Evolutionary conservation across 2,888 invertebrate species (phyloP).

Genomic region (Pimpla rufipes): DNA sequence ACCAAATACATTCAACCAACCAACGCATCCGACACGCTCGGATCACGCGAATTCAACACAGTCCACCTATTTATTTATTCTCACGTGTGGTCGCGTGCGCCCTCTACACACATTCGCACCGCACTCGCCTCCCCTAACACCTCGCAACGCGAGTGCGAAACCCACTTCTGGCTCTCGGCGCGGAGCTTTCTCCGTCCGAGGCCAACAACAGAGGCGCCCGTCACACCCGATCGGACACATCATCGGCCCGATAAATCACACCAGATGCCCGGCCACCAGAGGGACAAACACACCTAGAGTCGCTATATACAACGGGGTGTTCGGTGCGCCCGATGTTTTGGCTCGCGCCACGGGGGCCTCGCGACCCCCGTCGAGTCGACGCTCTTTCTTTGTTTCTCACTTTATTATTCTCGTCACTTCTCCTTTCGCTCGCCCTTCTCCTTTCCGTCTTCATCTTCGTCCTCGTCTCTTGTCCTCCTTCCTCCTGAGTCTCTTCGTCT

Average conservation of each 20-base stretch:
- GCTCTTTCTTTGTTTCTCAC: conserved; percentile 65
- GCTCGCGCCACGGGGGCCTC: conserved; percentile 81
- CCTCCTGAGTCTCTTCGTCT: background rate
- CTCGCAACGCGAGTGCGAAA: background rate
- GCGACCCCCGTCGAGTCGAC: conserved; percentile 74
- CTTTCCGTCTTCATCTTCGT: background rate
- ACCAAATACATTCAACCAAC: conserved; percentile 30
- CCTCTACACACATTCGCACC: conserved; percentile 20
- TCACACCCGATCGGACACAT: conserved; percentile 76
- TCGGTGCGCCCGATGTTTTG: conserved; percentile 81
- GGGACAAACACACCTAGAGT: conserved; percentile 28
- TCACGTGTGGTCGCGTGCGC: conserved; percentile 40
- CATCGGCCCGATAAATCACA: conserved; percentile 82
- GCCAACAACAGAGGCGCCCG: conserved; percentile 23
- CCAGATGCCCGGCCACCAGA: conserved; percentile 56
- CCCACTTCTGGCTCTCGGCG: conserved; percentile 18
- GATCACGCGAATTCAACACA: conserved; percentile 16
- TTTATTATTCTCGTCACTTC: conserved; percentile 42
- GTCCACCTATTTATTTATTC: background rate
- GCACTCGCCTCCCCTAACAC: background rate
- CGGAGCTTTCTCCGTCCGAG: background rate
- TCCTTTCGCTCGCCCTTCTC: conserved; percentile 29
- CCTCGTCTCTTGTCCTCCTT: conserved; percentile 6
- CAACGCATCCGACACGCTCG: conserved; percentile 47
- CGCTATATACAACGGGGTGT: conserved; percentile 74